A percentile compares a stretch with the other conserved stretches of the same genome.
These are phyloP conservation scores for Solen grandis DNA, from an alignment of 1,140 invertebrate genomes.

Conservation along the genomic window DNA sequence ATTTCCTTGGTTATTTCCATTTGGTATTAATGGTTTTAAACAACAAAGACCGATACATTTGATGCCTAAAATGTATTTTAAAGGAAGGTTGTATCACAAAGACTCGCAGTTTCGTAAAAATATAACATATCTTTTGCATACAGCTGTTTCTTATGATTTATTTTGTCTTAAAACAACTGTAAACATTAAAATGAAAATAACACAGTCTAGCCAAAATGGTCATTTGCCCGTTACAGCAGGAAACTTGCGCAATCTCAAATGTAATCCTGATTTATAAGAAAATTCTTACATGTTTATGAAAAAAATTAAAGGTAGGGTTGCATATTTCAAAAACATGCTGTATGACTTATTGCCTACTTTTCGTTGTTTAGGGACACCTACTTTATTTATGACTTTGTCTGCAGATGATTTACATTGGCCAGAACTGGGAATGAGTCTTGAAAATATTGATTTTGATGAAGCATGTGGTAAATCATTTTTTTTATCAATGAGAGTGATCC, in stretches of 20 bases:
- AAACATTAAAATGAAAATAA: constrained; percentile 49
- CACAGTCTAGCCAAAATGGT: too few relatives aligned
- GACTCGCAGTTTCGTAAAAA: constrained; percentile 25
- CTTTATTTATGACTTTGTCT: constrained; percentile 11
- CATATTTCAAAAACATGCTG: constrained; percentile 41
- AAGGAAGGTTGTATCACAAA: constrained; percentile 8
- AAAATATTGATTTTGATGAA: constrained; percentile 12
- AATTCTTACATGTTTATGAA: constrained; percentile 59
- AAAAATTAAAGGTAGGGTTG: constrained; percentile 44
- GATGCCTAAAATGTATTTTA: constrained; percentile 30
- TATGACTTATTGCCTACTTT: constrained; percentile 34
- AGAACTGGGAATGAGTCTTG: constrained; percentile 37
- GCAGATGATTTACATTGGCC: too few relatives aligned
- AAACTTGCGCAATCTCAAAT: too few relatives aligned
- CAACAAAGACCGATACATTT: background rate
- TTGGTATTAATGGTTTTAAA: constrained; percentile 18
- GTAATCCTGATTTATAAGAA: background rate
- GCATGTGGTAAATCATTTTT: constrained; percentile 16
- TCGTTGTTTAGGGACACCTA: constrained; percentile 33
- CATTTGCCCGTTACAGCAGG: too few relatives aligned
- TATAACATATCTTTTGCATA: constrained; percentile 45
- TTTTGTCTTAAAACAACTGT: constrained; percentile 16
- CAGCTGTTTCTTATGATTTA: constrained; percentile 12
- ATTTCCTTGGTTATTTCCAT: constrained; percentile 40
- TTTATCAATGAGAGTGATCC: constrained; percentile 29